These are phyloP conservation scores for Falco berigora DNA, from an alignment of 2,797 vertebrate genomes.

Conservation along the genomic window DNA sequence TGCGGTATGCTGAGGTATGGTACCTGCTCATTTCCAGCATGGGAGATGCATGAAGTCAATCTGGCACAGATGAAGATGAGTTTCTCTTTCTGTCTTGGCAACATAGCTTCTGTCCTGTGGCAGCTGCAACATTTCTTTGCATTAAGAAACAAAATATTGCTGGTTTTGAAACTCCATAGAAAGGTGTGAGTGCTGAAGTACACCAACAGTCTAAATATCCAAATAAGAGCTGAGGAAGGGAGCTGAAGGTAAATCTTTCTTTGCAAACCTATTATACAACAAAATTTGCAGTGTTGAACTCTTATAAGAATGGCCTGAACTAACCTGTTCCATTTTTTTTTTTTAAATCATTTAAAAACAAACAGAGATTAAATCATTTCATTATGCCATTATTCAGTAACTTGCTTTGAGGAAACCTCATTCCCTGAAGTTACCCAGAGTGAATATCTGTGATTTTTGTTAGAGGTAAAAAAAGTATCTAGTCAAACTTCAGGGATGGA, in stretches of 20 bases:
- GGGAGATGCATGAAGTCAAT: neutral
- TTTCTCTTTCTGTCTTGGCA: neutral
- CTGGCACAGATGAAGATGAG: neutral
- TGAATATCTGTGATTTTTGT: neutral
- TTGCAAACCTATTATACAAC: neutral
- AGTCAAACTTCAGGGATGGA: neutral
- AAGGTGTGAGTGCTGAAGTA: neutral
- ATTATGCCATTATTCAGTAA: neutral
- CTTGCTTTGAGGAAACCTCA: neutral
- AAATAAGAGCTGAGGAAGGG: neutral
- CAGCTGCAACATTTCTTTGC: neutral
- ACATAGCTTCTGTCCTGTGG: neutral
- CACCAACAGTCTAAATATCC: neutral
- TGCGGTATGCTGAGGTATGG: too few species aligned
- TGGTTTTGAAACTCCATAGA: neutral
- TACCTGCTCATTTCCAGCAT: neutral
- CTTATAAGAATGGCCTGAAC: neutral
- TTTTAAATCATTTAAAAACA: neutral
- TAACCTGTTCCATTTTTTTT: neutral
- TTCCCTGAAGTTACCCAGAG: neutral
- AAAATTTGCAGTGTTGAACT: neutral
- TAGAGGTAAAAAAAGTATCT: neutral
- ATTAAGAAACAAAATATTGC: neutral
- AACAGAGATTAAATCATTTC: neutral
- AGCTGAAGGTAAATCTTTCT: neutral